Conservation (phyloP, 2,888 invertebrate species). For the Dorcus hopei region DNA sequence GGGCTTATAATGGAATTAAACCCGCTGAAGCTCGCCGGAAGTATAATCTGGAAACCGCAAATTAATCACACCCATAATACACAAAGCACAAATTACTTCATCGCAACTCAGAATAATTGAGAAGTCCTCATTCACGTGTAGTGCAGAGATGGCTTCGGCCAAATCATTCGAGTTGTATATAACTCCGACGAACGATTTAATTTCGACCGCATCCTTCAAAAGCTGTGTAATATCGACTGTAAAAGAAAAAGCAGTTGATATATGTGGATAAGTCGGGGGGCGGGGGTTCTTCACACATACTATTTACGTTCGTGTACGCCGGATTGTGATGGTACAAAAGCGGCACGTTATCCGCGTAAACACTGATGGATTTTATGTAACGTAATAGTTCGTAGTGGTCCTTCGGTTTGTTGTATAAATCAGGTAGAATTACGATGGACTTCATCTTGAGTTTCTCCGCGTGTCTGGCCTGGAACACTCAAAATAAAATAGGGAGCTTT, state of each 20-base stretch:
- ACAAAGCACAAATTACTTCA: not conserved
- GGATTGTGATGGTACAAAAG: conserved; percentile 84
- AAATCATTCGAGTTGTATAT: not conserved
- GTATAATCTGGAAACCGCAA: not conserved
- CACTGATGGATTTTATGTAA: conserved; percentile 65
- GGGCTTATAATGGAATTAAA: not conserved
- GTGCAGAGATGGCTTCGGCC: not conserved
- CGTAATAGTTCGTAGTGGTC: conserved; percentile 59
- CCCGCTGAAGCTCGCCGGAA: not conserved
- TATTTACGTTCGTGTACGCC: conserved; percentile 63
- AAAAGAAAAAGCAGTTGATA: not conserved
- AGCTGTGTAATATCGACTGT: not conserved
- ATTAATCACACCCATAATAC: not conserved
- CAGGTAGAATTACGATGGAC: conserved; percentile 71
- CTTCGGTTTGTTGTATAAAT: conserved; percentile 71
- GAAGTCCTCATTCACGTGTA: not conserved
- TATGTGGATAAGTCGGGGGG: not conserved
- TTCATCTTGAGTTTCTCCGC: conserved; percentile 63
- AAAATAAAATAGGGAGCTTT: not conserved
- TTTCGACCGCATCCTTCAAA: not conserved
- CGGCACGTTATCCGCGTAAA: conserved; percentile 71
- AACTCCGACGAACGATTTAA: not conserved
- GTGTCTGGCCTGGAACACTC: conserved; percentile 59
- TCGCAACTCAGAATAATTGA: not conserved
- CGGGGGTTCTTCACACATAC: conserved; percentile 53